Base-by-base conservation (phyloP, 2,888 invertebrate genomes). In the Lampropteryx suffumata region DNA sequence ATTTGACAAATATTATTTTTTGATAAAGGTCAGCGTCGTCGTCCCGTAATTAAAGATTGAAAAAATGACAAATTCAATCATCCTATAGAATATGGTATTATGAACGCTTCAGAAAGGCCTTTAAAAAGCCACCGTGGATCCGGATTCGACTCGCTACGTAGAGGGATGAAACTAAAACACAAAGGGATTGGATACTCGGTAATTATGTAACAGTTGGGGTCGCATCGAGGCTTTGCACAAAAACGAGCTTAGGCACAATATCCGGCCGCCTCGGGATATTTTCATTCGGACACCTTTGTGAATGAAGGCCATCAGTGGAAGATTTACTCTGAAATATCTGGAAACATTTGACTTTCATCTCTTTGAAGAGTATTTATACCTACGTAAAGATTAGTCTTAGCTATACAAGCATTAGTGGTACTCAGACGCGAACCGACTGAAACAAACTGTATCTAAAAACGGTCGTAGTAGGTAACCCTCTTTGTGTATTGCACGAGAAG, bases 261-360 rank as follows among this genome's bases (percentile, higher is more conserved):
- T 73, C 69, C 73, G 67, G 57, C 42, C 43, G 63, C 69, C 64
- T 61, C 61, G 63, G 72, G 73, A 57, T 69, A 67, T 73, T 76
- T 70, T 73, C 66, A 47, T 67, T 66, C 51, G 60, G 66, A 65
- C 67, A 73, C 71, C 69, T 74, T 71, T 71, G 66, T 72, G 63
- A 57, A 57, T 52, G 57, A 62, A 67, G 63, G 21, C 44, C 44
- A 27, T 21, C 43, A 28, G 14, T 9, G n/a, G 24, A 26, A 12
- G 27, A 27, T 35, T 50, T 51, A 34, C 10, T 32, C 41, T 29
- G 17, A 45, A 27, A 34, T 34, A 29, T 24, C 32, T 48, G 11
- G 32, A 49, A 37, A 29, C 32, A 33, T 37, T 44, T 33, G 33
- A 32, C 13, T 41, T 54, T 40, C 33, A 44, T 40, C 14, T 32